Evolutionary conservation across 2,113 vertebrate genomes (phyloP), one percentile per base, ranked within the genome.

Genomic region (Neoarius graeffei): DNA sequence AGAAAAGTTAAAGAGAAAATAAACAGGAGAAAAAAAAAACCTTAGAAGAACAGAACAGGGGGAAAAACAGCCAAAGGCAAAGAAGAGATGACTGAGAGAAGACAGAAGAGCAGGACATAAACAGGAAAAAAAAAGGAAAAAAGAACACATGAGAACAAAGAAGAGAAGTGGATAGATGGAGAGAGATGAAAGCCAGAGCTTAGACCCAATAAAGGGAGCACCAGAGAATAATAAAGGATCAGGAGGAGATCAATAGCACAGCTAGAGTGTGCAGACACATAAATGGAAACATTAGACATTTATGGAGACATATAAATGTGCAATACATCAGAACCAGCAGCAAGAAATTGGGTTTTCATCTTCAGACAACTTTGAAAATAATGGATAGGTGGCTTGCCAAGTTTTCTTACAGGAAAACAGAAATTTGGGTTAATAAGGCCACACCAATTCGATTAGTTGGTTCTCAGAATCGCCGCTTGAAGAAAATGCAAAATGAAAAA

Each of bases 91-190:
- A 82, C 10, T n/a, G 27, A 84, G 52, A 84, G n/a, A 84, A 84
- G 50, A 81, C 80, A 81, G 30, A 80, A 27, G 76, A 56, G 52
- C 13, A 56, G 52, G 52, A 82, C 25, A 81, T 59, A 82, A 82
- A 82, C 30, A 82, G 57, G 20, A 62, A 62, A 42, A 42, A 27
- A 20, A 17, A 1, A 59, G 35, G 59, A 60, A 81, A 60, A 35
- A 77, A 52, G 4, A 9, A 23, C 77, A 76, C 7, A 79, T 54
- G 77, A 56, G 77, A 80, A 79, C 50, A 79, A 57, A 60, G 76
- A 81, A 59, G 17, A 81, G 79, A 59, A 35, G 27, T 20, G 3
- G 56, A 82, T 62, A 23, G 57, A 82, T 60, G 30, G 23, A 60
- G 56, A 20, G 27, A 20, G 79, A 81, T 80, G 25, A 7, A 81